phyloP scores from a whole-genome alignment of 2,888 invertebrate species.

The Pristionchus arcanus region DNA sequence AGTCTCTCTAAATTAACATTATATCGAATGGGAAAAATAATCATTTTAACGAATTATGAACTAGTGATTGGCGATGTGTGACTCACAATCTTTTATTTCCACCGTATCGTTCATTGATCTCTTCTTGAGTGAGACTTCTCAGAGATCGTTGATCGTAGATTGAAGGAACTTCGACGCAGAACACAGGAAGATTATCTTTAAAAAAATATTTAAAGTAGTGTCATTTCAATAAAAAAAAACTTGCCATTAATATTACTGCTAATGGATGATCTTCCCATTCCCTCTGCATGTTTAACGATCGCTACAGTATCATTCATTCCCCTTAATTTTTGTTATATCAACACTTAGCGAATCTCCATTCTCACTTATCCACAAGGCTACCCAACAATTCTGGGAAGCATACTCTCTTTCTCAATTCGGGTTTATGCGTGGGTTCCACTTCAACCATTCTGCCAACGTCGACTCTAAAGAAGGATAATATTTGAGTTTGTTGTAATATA shows the following conservation, averaged over 20 bases:
- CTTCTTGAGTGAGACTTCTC: background rate
- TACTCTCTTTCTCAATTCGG: background rate
- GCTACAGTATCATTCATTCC: background rate
- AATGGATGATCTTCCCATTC: background rate
- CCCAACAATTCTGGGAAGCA: background rate
- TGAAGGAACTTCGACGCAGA: constrained; percentile 40
- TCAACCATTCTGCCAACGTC: constrained; percentile 32
- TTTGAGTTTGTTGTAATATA: too few relatives aligned
- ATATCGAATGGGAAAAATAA: background rate
- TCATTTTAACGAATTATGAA: background rate
- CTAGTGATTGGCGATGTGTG: background rate
- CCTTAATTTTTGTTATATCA: background rate
- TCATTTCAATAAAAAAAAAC: background rate
- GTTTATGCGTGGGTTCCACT: background rate
- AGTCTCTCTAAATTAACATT: background rate
- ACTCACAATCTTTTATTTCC: background rate
- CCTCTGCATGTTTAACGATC: background rate
- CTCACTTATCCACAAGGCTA: background rate
- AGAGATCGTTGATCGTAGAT: background rate
- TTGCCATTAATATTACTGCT: background rate
- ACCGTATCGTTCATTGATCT: background rate
- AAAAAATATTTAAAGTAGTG: too few relatives aligned
- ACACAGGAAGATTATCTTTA: background rate
- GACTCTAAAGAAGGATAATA: background rate
- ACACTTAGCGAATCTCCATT: background rate